Percentiles rank a stretch among this genome's conserved stretches.
phyloP scores from a whole-genome alignment of 2,888 invertebrate species.

The Microctonus brassicae region DNA sequence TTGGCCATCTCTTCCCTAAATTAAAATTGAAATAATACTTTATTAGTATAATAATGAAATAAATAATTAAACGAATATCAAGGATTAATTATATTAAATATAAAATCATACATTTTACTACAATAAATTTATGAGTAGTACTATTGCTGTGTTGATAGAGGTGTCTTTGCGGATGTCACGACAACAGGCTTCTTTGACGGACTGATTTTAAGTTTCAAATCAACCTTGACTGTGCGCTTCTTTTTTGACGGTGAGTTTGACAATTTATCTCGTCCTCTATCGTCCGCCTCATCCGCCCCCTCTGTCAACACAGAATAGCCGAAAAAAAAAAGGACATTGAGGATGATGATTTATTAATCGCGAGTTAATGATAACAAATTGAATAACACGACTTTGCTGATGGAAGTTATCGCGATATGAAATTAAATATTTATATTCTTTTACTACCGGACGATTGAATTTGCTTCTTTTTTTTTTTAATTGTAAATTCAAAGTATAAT shows the following conservation, averaged over 20 bases:
- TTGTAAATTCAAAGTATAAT: conserved; percentile 57
- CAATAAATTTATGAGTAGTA: conserved; percentile 31
- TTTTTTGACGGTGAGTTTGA: conserved; percentile 61
- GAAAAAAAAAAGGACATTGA: conserved; percentile 37
- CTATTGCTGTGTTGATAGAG: conserved; percentile 65
- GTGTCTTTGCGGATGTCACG: conserved; percentile 59
- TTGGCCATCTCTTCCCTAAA: conserved; percentile 82
- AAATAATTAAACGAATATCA: not conserved
- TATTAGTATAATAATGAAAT: not conserved
- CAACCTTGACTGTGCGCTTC: conserved; percentile 67
- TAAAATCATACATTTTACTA: conserved; percentile 17
- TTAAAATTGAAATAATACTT: conserved; percentile 42
- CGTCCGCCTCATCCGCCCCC: conserved; percentile 58
- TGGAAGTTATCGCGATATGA: not conserved
- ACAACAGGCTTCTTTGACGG: conserved; percentile 64
- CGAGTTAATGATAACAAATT: not conserved
- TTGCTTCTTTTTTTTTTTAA: not conserved
- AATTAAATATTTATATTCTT: not conserved
- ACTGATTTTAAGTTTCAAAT: conserved; percentile 67
- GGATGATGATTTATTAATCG: conserved; percentile 15
- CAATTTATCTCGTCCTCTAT: conserved; percentile 47
- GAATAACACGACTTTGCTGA: not conserved
- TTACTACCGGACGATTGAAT: not conserved
- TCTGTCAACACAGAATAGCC: conserved; percentile 66
- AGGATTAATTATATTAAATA: not conserved